Evolutionary conservation across 1,140 invertebrate genomes (phyloP).

Genomic region (Trichoplusia ni): DNA sequence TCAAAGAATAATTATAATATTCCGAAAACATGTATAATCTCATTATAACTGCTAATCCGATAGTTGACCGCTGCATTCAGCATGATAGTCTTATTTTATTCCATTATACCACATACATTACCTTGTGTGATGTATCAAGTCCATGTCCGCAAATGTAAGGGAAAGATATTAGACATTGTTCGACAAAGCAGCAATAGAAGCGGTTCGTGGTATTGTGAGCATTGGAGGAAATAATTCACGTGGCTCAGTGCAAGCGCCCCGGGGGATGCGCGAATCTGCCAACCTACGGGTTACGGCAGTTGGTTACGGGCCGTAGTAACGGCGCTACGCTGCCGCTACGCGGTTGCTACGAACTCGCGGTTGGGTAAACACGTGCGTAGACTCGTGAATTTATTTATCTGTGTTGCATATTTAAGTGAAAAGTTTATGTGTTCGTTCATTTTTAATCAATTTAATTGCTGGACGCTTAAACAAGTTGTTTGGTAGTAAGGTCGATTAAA

Average conservation of each 20-base stretch:
- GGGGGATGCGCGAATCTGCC: conserved; percentile 42
- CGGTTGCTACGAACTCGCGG: conserved; percentile 42
- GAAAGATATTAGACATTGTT: background rate
- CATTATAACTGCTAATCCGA: conserved; percentile 10
- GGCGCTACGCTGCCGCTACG: conserved; percentile 57
- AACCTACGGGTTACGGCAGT: conserved; percentile 61
- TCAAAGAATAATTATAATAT: no score
- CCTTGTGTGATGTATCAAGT: background rate
- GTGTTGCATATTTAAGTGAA: background rate
- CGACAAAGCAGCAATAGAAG: background rate
- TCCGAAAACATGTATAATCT: no score
- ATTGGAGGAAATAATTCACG: conserved; percentile 34
- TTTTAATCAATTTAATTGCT: background rate
- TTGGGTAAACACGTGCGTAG: conserved; percentile 33
- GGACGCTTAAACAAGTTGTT: no score
- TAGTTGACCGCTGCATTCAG: conserved; percentile 7
- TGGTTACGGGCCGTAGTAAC: conserved; percentile 61
- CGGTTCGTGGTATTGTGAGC: background rate
- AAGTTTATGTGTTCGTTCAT: background rate
- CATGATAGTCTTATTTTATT: conserved; percentile 12
- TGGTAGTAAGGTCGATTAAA: no score
- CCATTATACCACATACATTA: background rate
- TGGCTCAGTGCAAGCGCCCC: conserved; percentile 32
- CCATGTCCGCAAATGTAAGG: background rate
- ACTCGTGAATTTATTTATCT: conserved; percentile 16